A percentile compares a stretch with the other conserved stretches of the same genome.
These are phyloP conservation scores for Cotesia vestalis DNA, from an alignment of 1,140 invertebrate genomes.

Conservation along the genomic window DNA sequence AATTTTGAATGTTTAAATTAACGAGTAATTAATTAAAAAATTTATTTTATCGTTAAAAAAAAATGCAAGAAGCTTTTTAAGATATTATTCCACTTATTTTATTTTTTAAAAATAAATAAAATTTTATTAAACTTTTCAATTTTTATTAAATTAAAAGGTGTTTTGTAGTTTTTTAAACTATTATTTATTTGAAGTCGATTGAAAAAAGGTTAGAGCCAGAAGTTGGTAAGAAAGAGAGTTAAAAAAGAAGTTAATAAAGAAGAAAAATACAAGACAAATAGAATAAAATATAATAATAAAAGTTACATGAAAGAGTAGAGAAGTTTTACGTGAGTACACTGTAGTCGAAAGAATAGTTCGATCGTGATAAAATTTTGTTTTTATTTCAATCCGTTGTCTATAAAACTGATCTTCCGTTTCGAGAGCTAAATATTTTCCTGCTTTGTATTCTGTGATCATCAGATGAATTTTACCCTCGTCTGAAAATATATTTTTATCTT, in stretches of 20 bases:
- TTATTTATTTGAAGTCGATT: no score
- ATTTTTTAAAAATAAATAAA: no score
- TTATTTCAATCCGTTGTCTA: conserved; percentile 50
- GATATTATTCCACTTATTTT: no score
- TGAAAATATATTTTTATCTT: conserved; percentile 34
- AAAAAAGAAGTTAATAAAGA: background rate
- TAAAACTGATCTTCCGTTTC: conserved; percentile 48
- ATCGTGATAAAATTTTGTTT: conserved; percentile 46
- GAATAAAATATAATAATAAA: conserved; percentile 7
- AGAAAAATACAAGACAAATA: background rate
- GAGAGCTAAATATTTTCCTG: conserved; percentile 45
- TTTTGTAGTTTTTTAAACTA: no score
- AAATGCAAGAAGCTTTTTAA: no score
- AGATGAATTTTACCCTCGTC: conserved; percentile 46
- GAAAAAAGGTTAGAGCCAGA: no score
- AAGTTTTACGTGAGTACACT: conserved; percentile 44
- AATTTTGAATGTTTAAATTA: no score
- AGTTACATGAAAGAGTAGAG: conserved; percentile 54
- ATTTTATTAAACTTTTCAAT: no score
- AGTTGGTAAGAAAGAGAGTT: no score
- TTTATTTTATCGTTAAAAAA: no score
- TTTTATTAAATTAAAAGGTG: no score
- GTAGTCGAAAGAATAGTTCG: conserved; percentile 46
- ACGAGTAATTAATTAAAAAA: no score
- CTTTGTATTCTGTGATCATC: conserved; percentile 46